Percentiles rank a stretch among this genome's conserved stretches.
phyloP scores from a whole-genome alignment of 2,888 invertebrate species.

The Drosophila lacicola region DNA sequence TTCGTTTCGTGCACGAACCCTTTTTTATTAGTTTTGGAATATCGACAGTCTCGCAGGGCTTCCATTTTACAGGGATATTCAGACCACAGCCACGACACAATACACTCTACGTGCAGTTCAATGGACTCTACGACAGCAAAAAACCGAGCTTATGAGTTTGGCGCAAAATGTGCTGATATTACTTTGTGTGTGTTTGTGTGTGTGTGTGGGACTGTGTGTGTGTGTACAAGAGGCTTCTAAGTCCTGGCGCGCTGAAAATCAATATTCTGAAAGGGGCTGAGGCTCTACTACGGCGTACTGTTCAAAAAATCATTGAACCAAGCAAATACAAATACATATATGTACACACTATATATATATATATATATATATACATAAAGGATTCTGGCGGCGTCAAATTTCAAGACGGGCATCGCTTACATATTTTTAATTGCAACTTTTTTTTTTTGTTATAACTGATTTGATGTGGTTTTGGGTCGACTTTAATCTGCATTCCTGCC shows the following conservation, averaged over 20 bases:
- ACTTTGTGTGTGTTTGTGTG: slow-evolving; percentile 9
- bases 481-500: slow-evolving; percentile 49
- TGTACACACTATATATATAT: background rate
- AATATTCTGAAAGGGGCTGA: slow-evolving; percentile 41
- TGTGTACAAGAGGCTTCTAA: slow-evolving; percentile 32
- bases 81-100: slow-evolving; percentile 40
- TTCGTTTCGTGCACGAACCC: slow-evolving; percentile 51
- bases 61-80: slow-evolving; percentile 46
- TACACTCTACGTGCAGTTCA: slow-evolving; percentile 50
- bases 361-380: background rate
- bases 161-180: slow-evolving; percentile 30
- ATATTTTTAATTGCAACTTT: slow-evolving; percentile 1
- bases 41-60: slow-evolving; percentile 31
- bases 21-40: slow-evolving; percentile 65
- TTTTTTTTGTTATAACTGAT: background rate
- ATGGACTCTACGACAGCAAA: slow-evolving; percentile 48
- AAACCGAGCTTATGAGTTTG: slow-evolving; percentile 30
- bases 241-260: slow-evolving; percentile 47
- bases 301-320: slow-evolving; percentile 18
- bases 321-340: background rate
- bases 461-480: slow-evolving; percentile 20
- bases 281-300: slow-evolving; percentile 6
- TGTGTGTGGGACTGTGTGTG: slow-evolving; percentile 5
- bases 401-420: background rate
- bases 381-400: background rate